Conservation (phyloP, 2,113 vertebrate species). For the Neogobius melanostomus region DNA sequence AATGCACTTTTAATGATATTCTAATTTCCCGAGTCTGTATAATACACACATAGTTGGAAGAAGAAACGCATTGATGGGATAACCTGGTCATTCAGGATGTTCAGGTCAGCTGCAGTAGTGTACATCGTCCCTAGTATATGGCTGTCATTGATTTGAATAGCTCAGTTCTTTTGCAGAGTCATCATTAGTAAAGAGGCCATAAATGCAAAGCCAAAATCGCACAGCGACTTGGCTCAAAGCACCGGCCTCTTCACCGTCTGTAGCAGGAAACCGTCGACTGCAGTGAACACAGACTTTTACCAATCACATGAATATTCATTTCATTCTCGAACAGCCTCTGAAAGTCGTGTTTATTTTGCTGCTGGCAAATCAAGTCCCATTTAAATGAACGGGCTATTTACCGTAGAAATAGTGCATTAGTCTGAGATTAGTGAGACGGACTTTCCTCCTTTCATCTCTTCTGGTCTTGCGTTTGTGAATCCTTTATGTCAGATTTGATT, state of each 20-base stretch:
- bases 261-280: neutral
- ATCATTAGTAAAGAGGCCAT: neutral
- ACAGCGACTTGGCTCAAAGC: neutral
- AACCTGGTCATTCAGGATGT: too few relatives aligned
- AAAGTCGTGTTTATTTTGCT: neutral
- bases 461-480: neutral
- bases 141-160: neutral
- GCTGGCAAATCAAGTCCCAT: neutral
- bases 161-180: neutral
- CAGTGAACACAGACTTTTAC: neutral
- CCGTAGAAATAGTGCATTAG: neutral
- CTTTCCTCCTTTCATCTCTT: neutral
- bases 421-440: neutral
- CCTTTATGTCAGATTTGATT: neutral
- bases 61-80: too few relatives aligned
- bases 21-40: too few relatives aligned
- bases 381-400: neutral
- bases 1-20: too few relatives aligned
- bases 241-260: neutral
- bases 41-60: too few relatives aligned
- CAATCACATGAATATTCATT: conserved; percentile 8
- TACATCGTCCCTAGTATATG: neutral
- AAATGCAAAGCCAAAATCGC: neutral
- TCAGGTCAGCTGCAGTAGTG: too few relatives aligned
- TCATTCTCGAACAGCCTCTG: neutral